Evolutionary conservation across 2,888 invertebrate species (phyloP).

Genomic region (Acanthococcus lagerstroemiae): DNA sequence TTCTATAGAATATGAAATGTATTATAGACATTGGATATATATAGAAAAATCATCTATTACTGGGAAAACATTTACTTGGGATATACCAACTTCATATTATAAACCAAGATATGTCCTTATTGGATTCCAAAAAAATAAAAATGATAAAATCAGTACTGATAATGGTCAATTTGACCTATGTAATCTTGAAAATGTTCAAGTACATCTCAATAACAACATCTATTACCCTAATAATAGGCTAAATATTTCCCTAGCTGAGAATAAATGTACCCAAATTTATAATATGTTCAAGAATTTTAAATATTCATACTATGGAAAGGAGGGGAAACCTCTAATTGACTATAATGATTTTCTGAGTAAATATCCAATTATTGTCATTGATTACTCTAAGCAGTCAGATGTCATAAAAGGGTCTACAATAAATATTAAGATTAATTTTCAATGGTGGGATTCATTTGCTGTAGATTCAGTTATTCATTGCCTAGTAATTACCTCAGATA

Average conservation of each 20-base stretch:
- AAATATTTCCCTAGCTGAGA: conserved; percentile 1
- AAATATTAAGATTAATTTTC: conserved; percentile 19
- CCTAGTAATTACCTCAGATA: conserved; percentile 15
- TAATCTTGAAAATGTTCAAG: conserved; percentile 25
- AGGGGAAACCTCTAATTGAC: conserved; percentile 19
- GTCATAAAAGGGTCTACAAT: conserved; percentile 14
- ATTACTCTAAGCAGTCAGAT: conserved; percentile 10
- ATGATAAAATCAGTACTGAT: conserved; percentile 9
- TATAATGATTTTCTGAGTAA: conserved; percentile 19
- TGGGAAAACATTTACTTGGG: conserved; percentile 7
- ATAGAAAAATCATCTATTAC: not conserved
- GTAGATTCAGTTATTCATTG: conserved; percentile 5
- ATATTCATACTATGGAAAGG: conserved; percentile 15
- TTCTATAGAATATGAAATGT: conserved; percentile 2
- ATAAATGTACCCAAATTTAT: conserved; percentile 14
- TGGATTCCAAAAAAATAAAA: conserved; percentile 10
- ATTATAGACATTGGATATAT: not conserved
- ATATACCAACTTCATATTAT: not conserved
- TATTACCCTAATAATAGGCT: conserved; percentile 8
- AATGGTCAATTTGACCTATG: conserved; percentile 20
- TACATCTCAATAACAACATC: conserved; percentile 5
- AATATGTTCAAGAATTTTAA: conserved; percentile 20
- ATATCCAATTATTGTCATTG: conserved; percentile 10
- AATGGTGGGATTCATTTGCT: conserved; percentile 12
- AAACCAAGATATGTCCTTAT: conserved; percentile 6